Percentiles rank a stretch among this genome's conserved stretches.
Evolutionary conservation across 2,797 vertebrate genomes (phyloP).

Genomic region (Bryconaethiops microstoma): DNA sequence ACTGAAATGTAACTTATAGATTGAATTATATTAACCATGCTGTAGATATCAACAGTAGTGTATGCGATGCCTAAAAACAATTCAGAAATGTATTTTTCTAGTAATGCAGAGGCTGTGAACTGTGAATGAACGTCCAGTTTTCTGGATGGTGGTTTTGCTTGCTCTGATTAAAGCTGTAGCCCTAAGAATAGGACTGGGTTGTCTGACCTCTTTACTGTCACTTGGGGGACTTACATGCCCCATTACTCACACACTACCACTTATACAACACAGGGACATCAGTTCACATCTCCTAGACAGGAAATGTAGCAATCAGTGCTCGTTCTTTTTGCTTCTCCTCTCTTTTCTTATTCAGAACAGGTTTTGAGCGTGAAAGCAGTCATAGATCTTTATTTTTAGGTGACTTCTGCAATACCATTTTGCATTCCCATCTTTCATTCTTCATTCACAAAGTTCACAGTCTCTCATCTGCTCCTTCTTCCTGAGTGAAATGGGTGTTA

Average conservation of each 20-base stretch:
- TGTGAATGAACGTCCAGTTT: slow-evolving; percentile 8
- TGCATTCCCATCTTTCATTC: not conserved
- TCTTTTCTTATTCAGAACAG: slow-evolving; percentile 2
- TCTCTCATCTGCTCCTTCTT: not conserved
- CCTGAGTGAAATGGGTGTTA: slow-evolving; percentile 38
- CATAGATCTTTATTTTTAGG: not conserved
- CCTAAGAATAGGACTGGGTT: slow-evolving; percentile 37
- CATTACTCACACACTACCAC: slow-evolving; percentile 43
- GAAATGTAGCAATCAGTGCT: slow-evolving; percentile 12
- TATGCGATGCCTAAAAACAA: not conserved
- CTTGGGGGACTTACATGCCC: slow-evolving; percentile 43
- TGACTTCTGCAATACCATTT: not conserved
- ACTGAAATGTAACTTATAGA: not conserved
- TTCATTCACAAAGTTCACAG: not conserved
- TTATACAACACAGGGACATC: slow-evolving; percentile 44
- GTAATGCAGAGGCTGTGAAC: not conserved
- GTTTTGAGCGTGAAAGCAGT: slow-evolving; percentile 22
- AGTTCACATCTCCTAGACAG: slow-evolving; percentile 38
- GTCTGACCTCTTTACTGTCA: slow-evolving; percentile 42
- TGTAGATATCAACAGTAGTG: not conserved
- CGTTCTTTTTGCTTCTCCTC: not conserved
- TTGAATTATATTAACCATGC: not conserved
- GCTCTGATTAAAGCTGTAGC: slow-evolving; percentile 17
- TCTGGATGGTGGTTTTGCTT: slow-evolving; percentile 33
- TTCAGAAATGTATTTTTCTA: not conserved